Evolutionary conservation across 2,888 invertebrate genomes (phyloP).

Genomic region (Ethmia dodecea): DNA sequence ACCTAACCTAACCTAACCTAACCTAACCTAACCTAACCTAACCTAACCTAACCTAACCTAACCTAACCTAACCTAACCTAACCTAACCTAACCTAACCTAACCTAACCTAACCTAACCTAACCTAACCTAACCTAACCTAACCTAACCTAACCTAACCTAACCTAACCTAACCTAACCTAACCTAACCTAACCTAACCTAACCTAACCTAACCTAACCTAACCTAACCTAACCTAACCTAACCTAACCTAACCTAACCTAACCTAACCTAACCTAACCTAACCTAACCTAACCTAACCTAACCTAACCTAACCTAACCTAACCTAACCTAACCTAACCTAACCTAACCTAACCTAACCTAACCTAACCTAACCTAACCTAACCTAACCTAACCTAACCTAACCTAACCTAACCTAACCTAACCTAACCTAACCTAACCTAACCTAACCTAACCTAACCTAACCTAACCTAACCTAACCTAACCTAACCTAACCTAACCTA

Average conservation of each 20-base stretch:
- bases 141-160: constrained; percentile 20
- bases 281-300: background rate
- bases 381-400: constrained; percentile 5
- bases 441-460: constrained; percentile 11
- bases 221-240: constrained; percentile 10
- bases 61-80: constrained; percentile 10
- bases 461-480: constrained; percentile 13
- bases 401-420: constrained; percentile 4
- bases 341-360: background rate
- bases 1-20: constrained; percentile 19
- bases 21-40: constrained; percentile 20
- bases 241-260: background rate
- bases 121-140: constrained; percentile 17
- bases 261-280: background rate
- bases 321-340: background rate
- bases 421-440: constrained; percentile 10
- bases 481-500: constrained; percentile 12
- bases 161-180: constrained; percentile 20
- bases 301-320: background rate
- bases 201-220: constrained; percentile 1
- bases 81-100: constrained; percentile 2
- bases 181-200: constrained; percentile 17
- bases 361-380: background rate
- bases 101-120: constrained; percentile 16
- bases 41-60: constrained; percentile 21